phyloP scores from a whole-genome alignment of 1,140 invertebrate genomes.

The Marisa cornuarietis region DNA sequence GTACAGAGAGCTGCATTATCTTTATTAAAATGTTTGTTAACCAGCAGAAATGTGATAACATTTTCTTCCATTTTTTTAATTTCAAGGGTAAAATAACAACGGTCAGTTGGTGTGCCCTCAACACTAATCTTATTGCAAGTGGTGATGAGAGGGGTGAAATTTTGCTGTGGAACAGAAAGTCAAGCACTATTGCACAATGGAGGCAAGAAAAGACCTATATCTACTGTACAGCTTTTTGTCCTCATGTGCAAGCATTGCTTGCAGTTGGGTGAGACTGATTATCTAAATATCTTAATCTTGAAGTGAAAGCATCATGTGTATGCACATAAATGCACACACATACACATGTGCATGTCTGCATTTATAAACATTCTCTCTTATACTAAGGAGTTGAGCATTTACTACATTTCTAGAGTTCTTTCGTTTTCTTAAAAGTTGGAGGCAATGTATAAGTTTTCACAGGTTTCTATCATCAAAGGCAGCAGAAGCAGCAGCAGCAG shows the following conservation, averaged over 20 bases:
- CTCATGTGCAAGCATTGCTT: slow-evolving; percentile 71
- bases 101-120: slow-evolving; percentile 42
- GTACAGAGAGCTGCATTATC: too few relatives aligned
- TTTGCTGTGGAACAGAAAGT: slow-evolving; percentile 73
- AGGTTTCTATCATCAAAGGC: too few relatives aligned
- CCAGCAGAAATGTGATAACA: not conserved
- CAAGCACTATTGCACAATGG: slow-evolving; percentile 67
- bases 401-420: too few relatives aligned
- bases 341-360: too few relatives aligned
- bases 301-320: too few relatives aligned
- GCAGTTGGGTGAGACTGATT: slow-evolving; percentile 71
- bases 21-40: not conserved
- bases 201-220: slow-evolving; percentile 69
- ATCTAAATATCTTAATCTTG: too few relatives aligned
- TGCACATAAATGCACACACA: too few relatives aligned
- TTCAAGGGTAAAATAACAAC: slow-evolving; percentile 56
- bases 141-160: slow-evolving; percentile 71
- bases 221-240: slow-evolving; percentile 72
- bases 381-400: too few relatives aligned
- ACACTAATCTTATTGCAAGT: slow-evolving; percentile 45
- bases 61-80: not conserved
- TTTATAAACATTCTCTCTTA: too few relatives aligned
- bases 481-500: too few relatives aligned
- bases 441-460: too few relatives aligned
- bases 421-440: too few relatives aligned